Percentiles rank a stretch among this genome's conserved stretches.
These are phyloP conservation scores for Bos taurus DNA, from an alignment of 2,113 vertebrate genomes.

Conservation along the genomic window DNA sequence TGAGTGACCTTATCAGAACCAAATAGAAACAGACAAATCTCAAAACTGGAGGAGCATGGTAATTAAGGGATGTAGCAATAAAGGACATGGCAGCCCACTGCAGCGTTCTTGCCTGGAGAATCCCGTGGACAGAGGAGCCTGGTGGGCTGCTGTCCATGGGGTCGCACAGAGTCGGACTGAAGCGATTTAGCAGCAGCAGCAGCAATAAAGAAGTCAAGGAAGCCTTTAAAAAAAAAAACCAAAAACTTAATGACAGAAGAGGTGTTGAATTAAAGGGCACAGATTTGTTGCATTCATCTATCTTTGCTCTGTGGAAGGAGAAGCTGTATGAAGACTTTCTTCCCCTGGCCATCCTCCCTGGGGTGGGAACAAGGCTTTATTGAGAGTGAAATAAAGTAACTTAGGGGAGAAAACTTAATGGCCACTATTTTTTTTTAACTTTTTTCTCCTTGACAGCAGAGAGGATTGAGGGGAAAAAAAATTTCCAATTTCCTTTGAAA, in stretches of 20 bases:
- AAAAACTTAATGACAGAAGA: background rate
- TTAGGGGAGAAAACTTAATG: background rate
- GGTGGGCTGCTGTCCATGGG: background rate
- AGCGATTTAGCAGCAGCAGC: background rate
- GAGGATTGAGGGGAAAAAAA: background rate
- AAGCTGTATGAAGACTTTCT: background rate
- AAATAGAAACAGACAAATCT: background rate
- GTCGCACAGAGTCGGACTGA: background rate
- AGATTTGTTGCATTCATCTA: background rate
- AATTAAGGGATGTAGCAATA: background rate
- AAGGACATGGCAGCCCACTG: background rate
- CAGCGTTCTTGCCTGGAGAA: rapidly evolving
- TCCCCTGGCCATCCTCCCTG: background rate
- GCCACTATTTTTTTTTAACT: background rate
- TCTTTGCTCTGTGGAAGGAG: background rate
- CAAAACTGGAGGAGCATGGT: background rate
- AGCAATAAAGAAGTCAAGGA: background rate
- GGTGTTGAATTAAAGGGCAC: background rate
- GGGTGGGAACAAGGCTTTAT: background rate
- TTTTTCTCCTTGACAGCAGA: background rate
- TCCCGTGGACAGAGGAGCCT: background rate
- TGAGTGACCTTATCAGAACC: background rate
- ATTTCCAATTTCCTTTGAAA: background rate
- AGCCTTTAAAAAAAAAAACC: background rate
- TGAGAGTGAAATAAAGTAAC: background rate